Base-by-base conservation (phyloP, 2,797 vertebrate genomes). In the Chiroxiphia lanceolata region DNA sequence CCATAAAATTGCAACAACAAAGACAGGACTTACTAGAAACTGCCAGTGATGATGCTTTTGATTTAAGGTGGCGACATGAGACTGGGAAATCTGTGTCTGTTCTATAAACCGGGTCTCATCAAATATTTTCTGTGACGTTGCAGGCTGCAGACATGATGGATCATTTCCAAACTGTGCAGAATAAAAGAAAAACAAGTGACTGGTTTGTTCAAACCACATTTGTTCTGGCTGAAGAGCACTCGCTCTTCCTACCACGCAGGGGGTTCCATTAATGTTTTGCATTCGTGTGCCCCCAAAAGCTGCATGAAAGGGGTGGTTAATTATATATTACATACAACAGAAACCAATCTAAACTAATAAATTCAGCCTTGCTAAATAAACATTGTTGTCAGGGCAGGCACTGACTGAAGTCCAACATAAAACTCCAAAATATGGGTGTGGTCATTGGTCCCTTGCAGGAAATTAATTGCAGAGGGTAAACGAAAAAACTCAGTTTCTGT, bases 121-220 rank as follows among this genome's bases (percentile, higher is more conserved):
- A 96, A 68, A 96, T 87, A 65, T 38, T 72, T 94, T 92, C 96
- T 81, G 95, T 3, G 97, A 60, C 50, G 95, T 83, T 72, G 88
- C 91, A 87, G 98, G 96, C 90, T 96, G 98, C 89, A 97, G 96
- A 68, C 96, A 83, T 74, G 97, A 79, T 36, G 97, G 96, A 75
- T 97, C 98, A 97, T 98, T 97, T 98, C 98, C 98, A 91, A 97
- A 95, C 98, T 99, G 97, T 45, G 74, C 54, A 71, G 87, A 60
- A 87, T 13, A 80, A 50, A 84, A 22, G 47, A 33, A 33, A 33
- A 71, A 56, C 19, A 47, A 63, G 6, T 23, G 19, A 79, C 31
- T 45, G 15, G 10, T 33, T 31, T 78, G n/a, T 36, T 11, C 45
- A 38, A 71, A 3, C 18, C 34, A 51, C 54, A 20, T 38, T 36